phyloP scores from a whole-genome alignment of 1,140 invertebrate species.

The Apis cerana region DNA sequence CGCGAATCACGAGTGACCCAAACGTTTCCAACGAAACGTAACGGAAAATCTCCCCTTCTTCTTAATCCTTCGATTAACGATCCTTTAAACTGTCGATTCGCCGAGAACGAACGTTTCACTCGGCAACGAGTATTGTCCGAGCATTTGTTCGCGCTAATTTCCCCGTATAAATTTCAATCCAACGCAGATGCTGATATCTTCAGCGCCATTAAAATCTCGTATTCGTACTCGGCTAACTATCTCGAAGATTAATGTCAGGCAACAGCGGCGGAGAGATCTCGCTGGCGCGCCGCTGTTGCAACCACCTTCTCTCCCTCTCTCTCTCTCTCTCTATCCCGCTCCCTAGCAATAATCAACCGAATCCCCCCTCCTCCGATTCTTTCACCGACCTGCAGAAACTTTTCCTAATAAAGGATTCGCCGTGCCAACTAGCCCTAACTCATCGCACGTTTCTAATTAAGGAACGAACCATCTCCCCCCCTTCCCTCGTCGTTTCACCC shows the following conservation, averaged over 20 bases:
- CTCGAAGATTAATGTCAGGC: conserved; percentile 39
- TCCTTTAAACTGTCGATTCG: neutral
- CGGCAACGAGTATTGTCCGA: conserved; percentile 8
- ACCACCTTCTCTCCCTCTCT: neutral
- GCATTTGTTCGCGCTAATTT: conserved; percentile 37
- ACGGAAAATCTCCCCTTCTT: neutral
- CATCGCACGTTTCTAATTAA: conserved; percentile 2
- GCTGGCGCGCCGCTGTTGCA: conserved; percentile 15
- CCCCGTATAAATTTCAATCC: conserved; percentile 39
- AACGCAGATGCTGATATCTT: conserved; percentile 28
- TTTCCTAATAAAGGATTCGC: conserved; percentile 20
- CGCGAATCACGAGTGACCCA: neutral
- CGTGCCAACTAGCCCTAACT: neutral
- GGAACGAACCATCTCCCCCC: neutral
- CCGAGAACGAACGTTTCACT: neutral
- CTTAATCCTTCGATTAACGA: neutral
- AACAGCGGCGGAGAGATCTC: neutral
- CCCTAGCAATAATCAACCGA: conserved; percentile 25
- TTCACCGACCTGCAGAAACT: neutral
- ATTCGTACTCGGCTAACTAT: conserved; percentile 36
- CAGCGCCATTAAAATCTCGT: conserved; percentile 45
- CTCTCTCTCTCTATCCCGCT: neutral
- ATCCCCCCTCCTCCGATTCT: neutral
- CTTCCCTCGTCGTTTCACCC: neutral
- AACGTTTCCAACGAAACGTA: neutral